These are phyloP conservation scores for Microtus montanus DNA, from an alignment of 2,113 vertebrate genomes.

Conservation along the genomic window DNA sequence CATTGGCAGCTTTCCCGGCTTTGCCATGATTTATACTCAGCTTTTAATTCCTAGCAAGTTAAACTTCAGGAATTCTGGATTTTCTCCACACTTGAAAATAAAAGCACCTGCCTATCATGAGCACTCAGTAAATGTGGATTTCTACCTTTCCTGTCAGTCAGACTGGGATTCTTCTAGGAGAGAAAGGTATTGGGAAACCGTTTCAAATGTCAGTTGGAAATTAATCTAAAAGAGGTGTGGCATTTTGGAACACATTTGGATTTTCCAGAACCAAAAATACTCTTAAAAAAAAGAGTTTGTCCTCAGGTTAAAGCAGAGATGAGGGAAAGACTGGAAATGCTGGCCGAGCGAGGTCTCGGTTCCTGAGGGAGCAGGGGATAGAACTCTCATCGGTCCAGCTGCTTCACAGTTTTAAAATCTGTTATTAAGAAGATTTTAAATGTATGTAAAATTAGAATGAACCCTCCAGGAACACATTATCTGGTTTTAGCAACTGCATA, in stretches of 20 bases:
- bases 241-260: constrained; percentile 63
- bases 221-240: constrained; percentile 59
- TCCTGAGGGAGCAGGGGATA: neutral
- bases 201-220: constrained; percentile 37
- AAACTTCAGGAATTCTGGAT: constrained; percentile 46
- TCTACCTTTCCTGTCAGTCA: constrained; percentile 58
- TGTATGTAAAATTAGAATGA: constrained; percentile 15
- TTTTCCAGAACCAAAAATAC: constrained; percentile 69
- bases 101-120: constrained; percentile 21
- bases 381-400: neutral
- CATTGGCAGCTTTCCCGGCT: neutral
- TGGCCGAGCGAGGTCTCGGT: neutral
- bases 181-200: constrained; percentile 16
- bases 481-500: neutral
- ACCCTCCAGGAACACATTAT: neutral
- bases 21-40: constrained; percentile 35
- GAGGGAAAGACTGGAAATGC: constrained; percentile 8
- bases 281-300: constrained; percentile 43
- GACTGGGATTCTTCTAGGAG: neutral
- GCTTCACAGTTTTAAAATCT: constrained; percentile 26
- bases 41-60: constrained; percentile 48
- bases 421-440: constrained; percentile 2
- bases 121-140: constrained; percentile 50
- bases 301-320: constrained; percentile 36
- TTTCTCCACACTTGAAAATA: constrained; percentile 44